Percentiles rank a stretch among this genome's conserved stretches.
Conservation (phyloP, 2,797 vertebrate genomes). For the Notamacropus eugenii region DNA sequence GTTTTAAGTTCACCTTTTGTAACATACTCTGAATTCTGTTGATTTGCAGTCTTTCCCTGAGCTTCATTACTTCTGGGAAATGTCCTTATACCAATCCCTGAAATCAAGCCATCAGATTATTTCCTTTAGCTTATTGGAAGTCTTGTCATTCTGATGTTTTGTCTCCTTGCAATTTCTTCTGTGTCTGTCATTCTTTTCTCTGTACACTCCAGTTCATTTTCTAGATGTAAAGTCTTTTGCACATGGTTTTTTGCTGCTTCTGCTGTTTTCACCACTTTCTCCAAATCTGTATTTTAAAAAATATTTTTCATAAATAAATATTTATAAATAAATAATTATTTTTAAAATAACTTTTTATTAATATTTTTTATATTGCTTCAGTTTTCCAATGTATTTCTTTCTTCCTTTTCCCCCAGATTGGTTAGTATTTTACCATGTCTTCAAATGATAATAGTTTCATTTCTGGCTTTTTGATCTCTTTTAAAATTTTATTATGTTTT, state of each 20-base stretch:
- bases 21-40: background rate
- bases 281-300: background rate
- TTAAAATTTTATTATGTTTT: background rate
- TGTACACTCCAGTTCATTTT: background rate
- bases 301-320: background rate
- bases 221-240: background rate
- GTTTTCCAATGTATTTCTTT: background rate
- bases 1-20: background rate
- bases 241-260: background rate
- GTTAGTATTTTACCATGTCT: background rate
- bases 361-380: background rate
- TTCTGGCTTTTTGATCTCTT: background rate
- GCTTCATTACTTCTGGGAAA: background rate
- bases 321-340: background rate
- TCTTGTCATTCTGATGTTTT: background rate
- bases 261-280: background rate
- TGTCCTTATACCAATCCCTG: background rate
- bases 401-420: background rate
- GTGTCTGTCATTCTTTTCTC: background rate
- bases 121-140: background rate
- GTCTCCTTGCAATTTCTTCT: background rate
- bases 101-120: background rate
- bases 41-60: background rate
- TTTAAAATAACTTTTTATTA: background rate
- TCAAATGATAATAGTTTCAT: background rate